These are phyloP conservation scores for Fragum sueziense DNA, from an alignment of 2,888 invertebrate species.

Conservation along the genomic window DNA sequence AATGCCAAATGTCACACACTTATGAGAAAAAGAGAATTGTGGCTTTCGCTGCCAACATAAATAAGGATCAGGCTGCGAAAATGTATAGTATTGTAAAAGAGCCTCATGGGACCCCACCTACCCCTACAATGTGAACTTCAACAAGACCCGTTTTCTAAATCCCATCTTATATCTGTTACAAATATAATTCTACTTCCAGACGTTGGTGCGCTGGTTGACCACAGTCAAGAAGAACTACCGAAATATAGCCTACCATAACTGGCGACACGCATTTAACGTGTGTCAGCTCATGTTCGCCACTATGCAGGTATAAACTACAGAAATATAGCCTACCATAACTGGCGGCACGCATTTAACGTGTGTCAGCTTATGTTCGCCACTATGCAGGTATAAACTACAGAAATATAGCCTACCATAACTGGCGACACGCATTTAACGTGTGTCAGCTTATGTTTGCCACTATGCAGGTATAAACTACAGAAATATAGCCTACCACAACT, in stretches of 20 bases:
- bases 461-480: constrained; percentile 90
- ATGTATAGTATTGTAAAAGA: too few relatives aligned
- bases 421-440: constrained; percentile 88
- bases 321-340: constrained; percentile 97
- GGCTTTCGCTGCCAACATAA: too few relatives aligned
- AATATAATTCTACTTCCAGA: constrained; percentile 79
- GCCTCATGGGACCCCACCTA: too few relatives aligned
- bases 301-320: constrained; percentile 90
- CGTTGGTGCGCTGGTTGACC: constrained; percentile 85
- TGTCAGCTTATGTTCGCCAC: constrained; percentile 85
- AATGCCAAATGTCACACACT: too few relatives aligned
- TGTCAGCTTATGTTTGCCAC: constrained; percentile 85
- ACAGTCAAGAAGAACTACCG: constrained; percentile 97
- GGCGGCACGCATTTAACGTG: constrained; percentile 88
- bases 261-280: constrained; percentile 88
- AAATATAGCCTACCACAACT: constrained; percentile 97
- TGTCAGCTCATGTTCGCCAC: constrained; percentile 85
- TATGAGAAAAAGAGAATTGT: too few relatives aligned
- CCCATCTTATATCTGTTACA: too few relatives aligned
- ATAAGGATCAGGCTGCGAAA: too few relatives aligned
- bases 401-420: constrained; percentile 97
- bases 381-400: constrained; percentile 90
- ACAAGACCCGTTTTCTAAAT: too few relatives aligned
- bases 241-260: constrained; percentile 97
- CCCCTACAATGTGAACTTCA: too few relatives aligned